Evolutionary conservation across 1,140 invertebrate species (phyloP), one percentile per base, ranked within the genome.

Genomic region (Geopemphigus sp.): DNA sequence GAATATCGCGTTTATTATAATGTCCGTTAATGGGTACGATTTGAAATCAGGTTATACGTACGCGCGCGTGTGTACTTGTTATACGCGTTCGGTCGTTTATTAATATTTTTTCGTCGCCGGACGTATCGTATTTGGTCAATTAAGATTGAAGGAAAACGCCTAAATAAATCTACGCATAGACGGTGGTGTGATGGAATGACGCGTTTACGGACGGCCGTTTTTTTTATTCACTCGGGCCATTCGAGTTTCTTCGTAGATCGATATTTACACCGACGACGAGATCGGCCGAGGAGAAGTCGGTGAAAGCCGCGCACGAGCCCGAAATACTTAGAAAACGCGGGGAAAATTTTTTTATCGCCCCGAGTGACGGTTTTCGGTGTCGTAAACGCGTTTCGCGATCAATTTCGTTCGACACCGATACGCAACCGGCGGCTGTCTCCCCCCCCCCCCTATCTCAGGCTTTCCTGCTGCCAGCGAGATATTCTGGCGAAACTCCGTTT

Each of bases 371-470:
- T 68, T 47, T 50, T n/a, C n/a, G 50, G n/a, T 17, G 22, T 68
- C 47, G 50, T 68, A 68, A 68, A 68, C 45, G 50, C 39, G 64
- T 68, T 68, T n/a, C n/a, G 45, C 39, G 24, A 68, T 68, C 47
- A 68, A 68, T 68, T 50, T 47, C 45, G 47, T 68, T 68, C 50
- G 47, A 50, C 50, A 39, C 47, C 50, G 24, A 50, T 68, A 68
- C 50, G 39, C 45, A 14, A 22, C 1, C 45, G 22, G 66, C 8
- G 22, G 17, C 14, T 26, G 45, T n/a, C 47, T 47, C 15, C 10
- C n/a, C n/a, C n/a, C n/a, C n/a, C n/a, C n/a, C n/a, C n/a, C n/a
- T n/a, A n/a, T n/a, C n/a, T n/a, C n/a, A n/a, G n/a, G n/a, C n/a
- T n/a, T n/a, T n/a, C n/a, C n/a, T n/a, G n/a, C n/a, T n/a, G n/a